Evolutionary conservation across 2,888 invertebrate genomes (phyloP), one percentile per base, ranked within the genome.

Genomic region (Toxonevra muliebris): DNA sequence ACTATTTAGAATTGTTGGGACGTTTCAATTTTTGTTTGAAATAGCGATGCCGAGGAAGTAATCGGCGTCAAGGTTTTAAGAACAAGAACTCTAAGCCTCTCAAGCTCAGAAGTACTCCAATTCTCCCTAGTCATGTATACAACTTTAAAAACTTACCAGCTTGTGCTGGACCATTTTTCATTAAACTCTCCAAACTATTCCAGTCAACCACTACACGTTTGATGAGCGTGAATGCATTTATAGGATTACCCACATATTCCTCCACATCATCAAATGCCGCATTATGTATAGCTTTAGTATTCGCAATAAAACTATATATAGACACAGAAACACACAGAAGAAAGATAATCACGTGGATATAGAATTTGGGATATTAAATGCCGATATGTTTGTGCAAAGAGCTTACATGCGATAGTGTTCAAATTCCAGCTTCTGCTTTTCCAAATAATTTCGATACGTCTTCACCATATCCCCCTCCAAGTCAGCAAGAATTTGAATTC

Each of bases 201-300:
- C 96, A 93, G 85, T 97, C 97, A 2, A 92, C 89, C 1, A 95
- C 95, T 78, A 97, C 87, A 76, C 95, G 89, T 86, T 97, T 97
- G 58, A 96, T 94, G 60, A 97, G 87, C 17, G 95, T 89, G 84
- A 94, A 97, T 1, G 96, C 95, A 82, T 95, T 96, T 74, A 97
- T 92, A 0, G 97, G 97, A 84, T 97, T 95, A 1, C 92, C 89
- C 74, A 95, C 86, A 79, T 94, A 94, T 70, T 90, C 89, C 41
- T 91, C 90, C 19, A 92, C 89, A 79, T 93, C 92, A 69, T 89
- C 87, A 79, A 89, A 88, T 0, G 93, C 94, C 78, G 88, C 88
- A 45, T 88, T 87, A 82, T 94, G 93, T 77, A 93, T 92, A 52
- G 85, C 87, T 78, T 89, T 89, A 78, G 92, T 92, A 70, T 89